Evolutionary conservation across 1,140 invertebrate genomes (phyloP).

Genomic region (Formica exsecta): DNA sequence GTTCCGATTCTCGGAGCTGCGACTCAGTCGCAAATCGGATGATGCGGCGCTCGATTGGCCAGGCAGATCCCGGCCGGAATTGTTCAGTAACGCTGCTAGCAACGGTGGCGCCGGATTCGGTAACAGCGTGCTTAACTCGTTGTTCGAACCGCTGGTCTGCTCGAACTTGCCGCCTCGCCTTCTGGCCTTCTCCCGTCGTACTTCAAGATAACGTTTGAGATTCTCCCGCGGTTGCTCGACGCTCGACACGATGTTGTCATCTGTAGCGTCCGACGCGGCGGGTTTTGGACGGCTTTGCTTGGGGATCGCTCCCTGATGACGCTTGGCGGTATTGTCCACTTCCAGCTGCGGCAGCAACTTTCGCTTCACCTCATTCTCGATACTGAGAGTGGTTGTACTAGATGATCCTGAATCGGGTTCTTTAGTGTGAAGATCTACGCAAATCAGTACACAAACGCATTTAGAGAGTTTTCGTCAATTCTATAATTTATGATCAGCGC

Average conservation of each 20-base stretch:
- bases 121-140: conserved; percentile 89
- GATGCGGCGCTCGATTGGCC: conserved; percentile 64
- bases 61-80: conserved; percentile 87
- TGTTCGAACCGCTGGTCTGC: conserved; percentile 88
- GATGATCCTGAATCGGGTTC: conserved; percentile 87
- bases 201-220: conserved; percentile 85
- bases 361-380: conserved; percentile 87
- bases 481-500: not conserved
- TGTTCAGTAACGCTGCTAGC: conserved; percentile 88
- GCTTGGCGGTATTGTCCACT: conserved; percentile 77
- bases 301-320: conserved; percentile 91
- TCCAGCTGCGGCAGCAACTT: conserved; percentile 82
- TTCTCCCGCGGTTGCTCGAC: conserved; percentile 52
- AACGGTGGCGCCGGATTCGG: conserved; percentile 88
- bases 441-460: not conserved
- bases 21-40: conserved; percentile 64
- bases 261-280: conserved; percentile 50
- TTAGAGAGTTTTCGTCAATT: not conserved
- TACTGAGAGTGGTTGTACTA: conserved; percentile 87
- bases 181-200: conserved; percentile 83
- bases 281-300: conserved; percentile 87
- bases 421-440: conserved; percentile 83
- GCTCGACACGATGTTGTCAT: conserved; percentile 61
- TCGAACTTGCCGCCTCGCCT: conserved; percentile 83
- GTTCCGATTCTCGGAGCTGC: conserved; percentile 59